These are phyloP conservation scores for Plagodis dolabraria DNA, from an alignment of 2,888 invertebrate genomes.

Conservation along the genomic window DNA sequence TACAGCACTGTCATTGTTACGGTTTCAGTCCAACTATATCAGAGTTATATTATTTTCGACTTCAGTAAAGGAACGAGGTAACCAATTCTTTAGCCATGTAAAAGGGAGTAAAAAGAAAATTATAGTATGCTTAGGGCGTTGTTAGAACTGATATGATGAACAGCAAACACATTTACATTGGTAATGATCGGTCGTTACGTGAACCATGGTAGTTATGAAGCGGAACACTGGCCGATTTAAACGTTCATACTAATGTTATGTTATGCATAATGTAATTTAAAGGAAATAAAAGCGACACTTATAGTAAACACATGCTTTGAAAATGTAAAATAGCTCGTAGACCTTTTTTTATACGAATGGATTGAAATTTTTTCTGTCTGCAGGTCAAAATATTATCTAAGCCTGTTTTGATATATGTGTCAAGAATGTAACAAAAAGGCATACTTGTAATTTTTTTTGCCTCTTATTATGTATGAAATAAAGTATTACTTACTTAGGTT, in stretches of 20 bases:
- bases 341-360: not conserved
- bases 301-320: constrained; percentile 32
- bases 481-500: too few species aligned
- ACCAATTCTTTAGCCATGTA: too few species aligned
- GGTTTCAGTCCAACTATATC: too few species aligned
- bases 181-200: constrained; percentile 13
- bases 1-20: too few species aligned
- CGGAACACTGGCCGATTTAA: constrained; percentile 24
- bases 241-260: constrained; percentile 13
- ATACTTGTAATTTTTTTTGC: too few species aligned
- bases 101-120: not conserved
- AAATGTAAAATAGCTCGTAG: constrained; percentile 17
- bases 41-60: too few species aligned
- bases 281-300: constrained; percentile 19
- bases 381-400: too few species aligned
- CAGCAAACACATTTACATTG: constrained; percentile 11
- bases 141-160: constrained; percentile 7
- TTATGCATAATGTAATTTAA: constrained; percentile 3
- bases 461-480: too few species aligned
- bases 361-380: too few species aligned
- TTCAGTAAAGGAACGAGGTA: too few species aligned
- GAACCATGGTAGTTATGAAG: constrained; percentile 10
- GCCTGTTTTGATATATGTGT: too few species aligned
- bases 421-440: too few species aligned
- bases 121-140: constrained; percentile 14